A percentile compares a stretch with the other conserved stretches of the same genome.
These are phyloP conservation scores for Nematopogon swammerdamellus DNA, from an alignment of 2,888 invertebrate species.

Conservation along the genomic window DNA sequence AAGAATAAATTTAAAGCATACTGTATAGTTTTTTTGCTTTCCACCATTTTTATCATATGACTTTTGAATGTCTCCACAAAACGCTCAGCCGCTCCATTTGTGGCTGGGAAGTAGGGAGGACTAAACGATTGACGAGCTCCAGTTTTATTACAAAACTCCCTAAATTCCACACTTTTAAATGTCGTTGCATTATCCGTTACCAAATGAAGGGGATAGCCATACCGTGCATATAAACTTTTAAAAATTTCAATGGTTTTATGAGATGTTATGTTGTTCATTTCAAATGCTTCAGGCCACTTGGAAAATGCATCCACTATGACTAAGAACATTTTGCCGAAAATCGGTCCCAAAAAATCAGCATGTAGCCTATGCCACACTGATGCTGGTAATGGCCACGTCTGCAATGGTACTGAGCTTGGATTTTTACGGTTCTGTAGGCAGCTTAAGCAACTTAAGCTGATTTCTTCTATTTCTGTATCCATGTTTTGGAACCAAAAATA, in stretches of 20 bases:
- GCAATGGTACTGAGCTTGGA: constrained; percentile 2
- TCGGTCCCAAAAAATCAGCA: background rate
- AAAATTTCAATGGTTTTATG: constrained; percentile 2
- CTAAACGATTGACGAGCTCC: background rate
- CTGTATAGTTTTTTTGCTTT: background rate
- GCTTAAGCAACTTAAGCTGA: background rate
- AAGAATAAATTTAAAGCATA: background rate
- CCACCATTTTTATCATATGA: background rate
- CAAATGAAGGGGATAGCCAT: background rate
- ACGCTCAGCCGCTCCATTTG: background rate
- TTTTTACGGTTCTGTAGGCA: background rate
- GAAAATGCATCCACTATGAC: constrained; percentile 4
- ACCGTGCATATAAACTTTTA: constrained; percentile 2
- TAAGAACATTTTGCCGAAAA: background rate
- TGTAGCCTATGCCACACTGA: background rate
- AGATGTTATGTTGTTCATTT: constrained; percentile 4
- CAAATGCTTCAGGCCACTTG: constrained; percentile 7
- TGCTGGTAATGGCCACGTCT: background rate
- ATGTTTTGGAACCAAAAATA: constrained; percentile 11
- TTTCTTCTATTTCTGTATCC: constrained; percentile 1
- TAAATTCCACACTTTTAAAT: background rate
- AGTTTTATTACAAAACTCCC: background rate
- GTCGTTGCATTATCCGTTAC: background rate
- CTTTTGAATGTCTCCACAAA: background rate
- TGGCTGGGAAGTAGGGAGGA: background rate